phyloP scores from a whole-genome alignment of 2,888 invertebrate genomes.

The Trypoxylon attenuatum region DNA sequence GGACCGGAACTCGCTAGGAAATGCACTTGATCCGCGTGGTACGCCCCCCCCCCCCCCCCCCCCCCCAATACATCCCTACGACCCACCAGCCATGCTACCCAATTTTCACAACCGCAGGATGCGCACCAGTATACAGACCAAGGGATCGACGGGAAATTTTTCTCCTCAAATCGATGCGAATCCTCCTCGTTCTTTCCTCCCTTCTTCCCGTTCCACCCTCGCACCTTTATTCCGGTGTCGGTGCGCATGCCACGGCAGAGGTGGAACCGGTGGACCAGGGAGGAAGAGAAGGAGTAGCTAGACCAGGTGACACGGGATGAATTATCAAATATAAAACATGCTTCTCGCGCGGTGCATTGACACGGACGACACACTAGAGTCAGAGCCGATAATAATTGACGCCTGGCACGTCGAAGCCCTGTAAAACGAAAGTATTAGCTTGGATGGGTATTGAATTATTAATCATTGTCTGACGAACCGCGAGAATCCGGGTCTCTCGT shows the following conservation, averaged over 20 bases:
- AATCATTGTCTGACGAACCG: conserved; percentile 19
- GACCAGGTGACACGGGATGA: too few species aligned
- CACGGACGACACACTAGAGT: not conserved
- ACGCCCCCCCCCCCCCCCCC: not conserved
- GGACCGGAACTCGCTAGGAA: not conserved
- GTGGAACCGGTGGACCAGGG: too few species aligned
- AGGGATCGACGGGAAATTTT: too few species aligned
- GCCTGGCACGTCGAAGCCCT: conserved; percentile 19
- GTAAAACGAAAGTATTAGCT: conserved; percentile 7
- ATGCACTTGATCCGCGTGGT: conserved; percentile 12
- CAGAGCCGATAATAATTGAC: not conserved
- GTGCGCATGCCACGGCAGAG: too few species aligned
- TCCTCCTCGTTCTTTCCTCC: not conserved
- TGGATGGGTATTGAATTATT: conserved; percentile 20
- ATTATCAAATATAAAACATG: too few species aligned
- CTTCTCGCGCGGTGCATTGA: too few species aligned
- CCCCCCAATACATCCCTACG: not conserved
- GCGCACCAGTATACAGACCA: not conserved
- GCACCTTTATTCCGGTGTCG: too few species aligned
- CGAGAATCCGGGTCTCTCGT: conserved; percentile 34
- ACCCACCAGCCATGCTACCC: not conserved
- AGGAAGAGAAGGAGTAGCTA: too few species aligned
- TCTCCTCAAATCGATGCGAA: not conserved
- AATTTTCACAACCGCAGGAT: not conserved
- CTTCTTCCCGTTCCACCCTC: not conserved